Evolutionary conservation across 2,888 invertebrate species (phyloP).

Genomic region (Plemyria rubiginata): DNA sequence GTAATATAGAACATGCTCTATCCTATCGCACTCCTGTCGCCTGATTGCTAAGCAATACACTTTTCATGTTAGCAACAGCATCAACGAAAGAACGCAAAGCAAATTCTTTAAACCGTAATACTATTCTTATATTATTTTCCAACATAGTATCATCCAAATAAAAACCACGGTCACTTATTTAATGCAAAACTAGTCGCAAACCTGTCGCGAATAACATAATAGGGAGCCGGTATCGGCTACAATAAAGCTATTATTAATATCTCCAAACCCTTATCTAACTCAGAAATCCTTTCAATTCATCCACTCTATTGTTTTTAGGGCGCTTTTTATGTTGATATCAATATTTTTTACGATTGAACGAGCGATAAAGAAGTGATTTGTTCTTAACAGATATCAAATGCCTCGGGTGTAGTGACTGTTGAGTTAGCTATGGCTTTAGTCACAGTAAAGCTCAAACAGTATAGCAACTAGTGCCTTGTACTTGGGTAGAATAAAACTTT

Average conservation of each 20-base stretch:
- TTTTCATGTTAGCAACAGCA: too few relatives aligned
- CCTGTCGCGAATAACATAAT: background rate
- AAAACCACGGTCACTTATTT: too few relatives aligned
- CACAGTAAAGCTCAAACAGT: constrained; percentile 1
- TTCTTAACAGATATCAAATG: constrained; percentile 74
- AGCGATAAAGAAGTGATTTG: constrained; percentile 83
- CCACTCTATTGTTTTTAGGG: constrained; percentile 82
- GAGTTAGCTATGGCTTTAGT: constrained; percentile 69
- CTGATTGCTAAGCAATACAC: too few relatives aligned
- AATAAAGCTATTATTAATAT: constrained; percentile 81
- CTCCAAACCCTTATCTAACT: constrained; percentile 71
- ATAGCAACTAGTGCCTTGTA: too few relatives aligned
- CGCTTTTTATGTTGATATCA: constrained; percentile 82
- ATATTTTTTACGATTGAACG: constrained; percentile 81
- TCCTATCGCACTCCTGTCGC: too few relatives aligned
- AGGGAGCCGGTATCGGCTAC: constrained; percentile 51
- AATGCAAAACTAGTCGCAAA: background rate
- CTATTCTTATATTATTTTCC: too few relatives aligned
- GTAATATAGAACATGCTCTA: too few relatives aligned
- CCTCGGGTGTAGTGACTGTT: constrained; percentile 25
- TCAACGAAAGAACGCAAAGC: too few relatives aligned
- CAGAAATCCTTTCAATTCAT: constrained; percentile 81
- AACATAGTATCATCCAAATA: too few relatives aligned
- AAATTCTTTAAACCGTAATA: too few relatives aligned
- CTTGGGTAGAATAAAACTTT: too few relatives aligned